Evolutionary conservation across 2,888 invertebrate species (phyloP), one percentile per base, ranked within the genome.

Genomic region (Gerris lacustris): DNA sequence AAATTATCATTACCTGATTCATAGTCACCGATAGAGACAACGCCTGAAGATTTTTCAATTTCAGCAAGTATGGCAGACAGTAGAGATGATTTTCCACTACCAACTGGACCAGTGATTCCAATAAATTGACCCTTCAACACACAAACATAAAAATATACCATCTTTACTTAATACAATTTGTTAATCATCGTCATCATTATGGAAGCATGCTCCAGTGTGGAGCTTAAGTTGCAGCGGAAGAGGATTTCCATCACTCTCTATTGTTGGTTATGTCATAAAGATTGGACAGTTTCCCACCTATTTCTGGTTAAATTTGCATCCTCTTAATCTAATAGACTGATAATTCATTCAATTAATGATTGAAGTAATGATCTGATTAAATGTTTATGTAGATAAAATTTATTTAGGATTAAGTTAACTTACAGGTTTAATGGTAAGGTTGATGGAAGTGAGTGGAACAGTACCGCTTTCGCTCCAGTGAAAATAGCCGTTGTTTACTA

Each of bases 41-140:
- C 83, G 4, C 95, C 95, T 73, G 82, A 81, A 63, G 83, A 82
- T 79, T 88, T 88, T 7, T 86, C 82, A 80, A 96, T 86, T 79
- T 96, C 95, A 7, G 91, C 96, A 69, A 96, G 83, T 69, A 98
- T 86, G 1, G 94, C 91, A 70, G 88, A 85, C 43, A 98, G 82
- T 4, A 98, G 82, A 0, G 92, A 89, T 11, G 92, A 90, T 82
- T 99, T 98, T 9, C 98, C 98, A 77, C 91, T 87, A 0, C 96
- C 97, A 4, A 96, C 91, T 74, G 86, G 86, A 0, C 97, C 97
- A 75, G 93, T 88, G 11, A 98, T 83, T 44, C 96, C 96, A 18
- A 97, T 82, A 73, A 94, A 83, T 76, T 92, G 88, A 0, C 90
- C 91, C 84, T 89, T 80, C 6, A 81, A 81, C 18, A 82, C 80